phyloP scores from a whole-genome alignment of 2,113 vertebrate species.

The Tiliqua scincoides region DNA sequence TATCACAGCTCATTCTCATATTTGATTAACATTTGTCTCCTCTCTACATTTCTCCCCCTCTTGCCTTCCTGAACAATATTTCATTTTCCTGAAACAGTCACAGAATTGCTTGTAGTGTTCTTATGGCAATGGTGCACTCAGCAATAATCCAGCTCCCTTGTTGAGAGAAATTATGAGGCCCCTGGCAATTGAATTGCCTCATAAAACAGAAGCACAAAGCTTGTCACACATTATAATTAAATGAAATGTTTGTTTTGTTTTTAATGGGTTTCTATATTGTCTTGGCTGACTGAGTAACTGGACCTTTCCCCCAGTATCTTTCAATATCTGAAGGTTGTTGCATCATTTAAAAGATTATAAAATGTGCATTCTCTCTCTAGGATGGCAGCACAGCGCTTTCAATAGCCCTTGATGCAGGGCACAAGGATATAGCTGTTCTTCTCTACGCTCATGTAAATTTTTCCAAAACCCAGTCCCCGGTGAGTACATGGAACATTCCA shows the following conservation, averaged over 20 bases:
- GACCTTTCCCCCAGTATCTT: conserved; percentile 24
- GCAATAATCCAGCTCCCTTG: neutral
- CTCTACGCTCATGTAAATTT: conserved; percentile 98
- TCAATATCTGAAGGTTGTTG: conserved; percentile 6
- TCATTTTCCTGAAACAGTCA: neutral
- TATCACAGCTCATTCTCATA: conserved; percentile 28
- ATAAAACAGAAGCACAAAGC: conserved; percentile 33
- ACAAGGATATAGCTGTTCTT: conserved; percentile 95
- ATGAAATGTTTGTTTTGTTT: conserved; percentile 25
- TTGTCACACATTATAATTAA: conserved; percentile 53
- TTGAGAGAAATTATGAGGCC: conserved; percentile 48
- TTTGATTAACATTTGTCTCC: conserved; percentile 38
- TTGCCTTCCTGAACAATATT: neutral
- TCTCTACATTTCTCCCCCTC: neutral
- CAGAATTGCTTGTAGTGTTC: neutral
- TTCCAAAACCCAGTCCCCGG: conserved; percentile 93
- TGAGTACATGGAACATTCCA: conserved; percentile 68
- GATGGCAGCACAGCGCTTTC: conserved; percentile 96
- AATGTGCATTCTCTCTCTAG: conserved; percentile 65
- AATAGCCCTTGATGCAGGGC: conserved; percentile 96
- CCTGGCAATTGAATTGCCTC: conserved; percentile 33
- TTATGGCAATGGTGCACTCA: conserved; percentile 15
- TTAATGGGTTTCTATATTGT: conserved; percentile 41
- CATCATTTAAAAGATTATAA: conserved; percentile 16
- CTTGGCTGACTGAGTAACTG: conserved; percentile 18